Evolutionary conservation across 2,888 invertebrate species (phyloP), one percentile per base, ranked within the genome.

Genomic region (Patella depressa): DNA sequence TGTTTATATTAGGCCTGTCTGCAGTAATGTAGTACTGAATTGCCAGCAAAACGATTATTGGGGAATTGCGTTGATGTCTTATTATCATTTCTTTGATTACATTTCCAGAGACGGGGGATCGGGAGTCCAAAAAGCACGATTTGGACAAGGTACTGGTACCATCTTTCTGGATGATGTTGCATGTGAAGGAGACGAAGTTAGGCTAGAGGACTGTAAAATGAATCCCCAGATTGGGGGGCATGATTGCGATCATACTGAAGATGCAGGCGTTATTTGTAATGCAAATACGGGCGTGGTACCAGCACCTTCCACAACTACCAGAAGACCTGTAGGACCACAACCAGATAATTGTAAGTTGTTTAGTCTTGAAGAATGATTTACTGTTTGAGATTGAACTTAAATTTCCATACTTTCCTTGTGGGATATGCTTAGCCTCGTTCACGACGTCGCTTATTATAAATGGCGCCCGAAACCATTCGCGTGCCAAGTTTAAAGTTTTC

Each of bases 111-210:
- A 81, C 17, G 84, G 84, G 11, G 85, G 85, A 24, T 71, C 14
- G 34, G 83, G 82, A 9, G 73, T 79, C 1, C 15, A 15, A 4
- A 15, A 55, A 14, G 74, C 77, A 1, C 53, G 15, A 4, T 88
- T 82, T 78, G 88, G 88, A 11, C 54, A 45, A 2, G 89, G 89
- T 4, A 81, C 75, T 3, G 88, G 85, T n/a, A 79, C 78, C 1
- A 87, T 89, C 17, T 87, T 85, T 82, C 79, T 91, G 80, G 90
- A 91, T 77, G 86, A 88, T 69, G 80, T 90, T 0, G 70, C 92
- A 74, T 96, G 96, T 86, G 87, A 89, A 12, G 96, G 95, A 12
- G 94, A 94, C 24, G 91, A 91, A 79, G 54, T 45, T 1, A 78
- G 92, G 71, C 84, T 96, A n/a, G 93, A 93, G 73, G 91, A 93